Evolutionary conservation across 2,888 invertebrate species (phyloP), one percentile per base, ranked within the genome.

Genomic region (Trichacis sp.): DNA sequence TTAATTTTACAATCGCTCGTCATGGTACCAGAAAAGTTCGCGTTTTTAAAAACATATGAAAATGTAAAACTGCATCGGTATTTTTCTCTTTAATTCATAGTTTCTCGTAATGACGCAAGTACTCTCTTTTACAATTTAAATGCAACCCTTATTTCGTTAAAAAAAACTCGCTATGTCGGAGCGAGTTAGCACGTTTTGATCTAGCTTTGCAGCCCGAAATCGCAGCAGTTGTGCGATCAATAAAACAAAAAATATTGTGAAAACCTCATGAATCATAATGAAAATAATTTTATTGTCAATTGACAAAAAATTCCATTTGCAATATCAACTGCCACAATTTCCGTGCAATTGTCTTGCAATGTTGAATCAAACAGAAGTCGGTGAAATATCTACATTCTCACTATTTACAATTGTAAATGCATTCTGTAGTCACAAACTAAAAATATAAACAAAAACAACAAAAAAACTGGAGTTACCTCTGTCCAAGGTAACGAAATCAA

Each of bases 291-390:
- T n/a, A n/a, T n/a, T n/a, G n/a, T 36, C 36, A 12, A 12, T 6
- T 12, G 14, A 36, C 14, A 36, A 12, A 36, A 36, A 2, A 36
- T 3, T 11, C 36, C 11, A 12, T 11, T 6, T 45, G 5, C 19
- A 38, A 1, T 49, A 50, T 45, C 38, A 46, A 67, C 36, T 68
- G 54, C 60, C 67, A 68, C 64, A 58, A 68, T 51, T 57, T 63
- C 49, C 38, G 52, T 63, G 59, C 63, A 67, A 46, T 54, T 56
- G 53, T 63, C 47, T 51, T 33, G 49, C 15, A 36, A 62, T 50
- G 64, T 59, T 64, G 47, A 64, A 58, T 54, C 51, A 58, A 64
- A 54, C 46, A 47, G 51, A 58, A 45, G 47, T 14, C 11, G 36
- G 36, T 3, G 12, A 36, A n/a, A 12, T 36, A 40, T 14, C 15